phyloP scores from a whole-genome alignment of 2,113 vertebrate genomes.

The Tursiops truncatus region DNA sequence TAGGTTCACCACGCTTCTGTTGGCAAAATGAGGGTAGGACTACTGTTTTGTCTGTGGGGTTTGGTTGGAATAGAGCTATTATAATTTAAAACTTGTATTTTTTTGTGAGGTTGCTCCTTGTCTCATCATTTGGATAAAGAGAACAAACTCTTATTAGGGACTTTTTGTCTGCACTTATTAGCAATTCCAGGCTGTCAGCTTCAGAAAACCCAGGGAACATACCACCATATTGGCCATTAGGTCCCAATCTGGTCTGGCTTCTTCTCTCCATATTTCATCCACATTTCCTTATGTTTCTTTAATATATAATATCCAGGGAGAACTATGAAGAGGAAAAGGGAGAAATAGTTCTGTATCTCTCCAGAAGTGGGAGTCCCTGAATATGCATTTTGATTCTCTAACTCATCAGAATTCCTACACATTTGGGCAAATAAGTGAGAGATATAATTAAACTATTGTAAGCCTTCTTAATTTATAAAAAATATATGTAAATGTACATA shows the following conservation, averaged over 20 bases:
- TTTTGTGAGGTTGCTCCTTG: background rate
- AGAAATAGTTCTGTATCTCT: background rate
- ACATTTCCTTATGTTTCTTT: background rate
- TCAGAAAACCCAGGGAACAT: background rate
- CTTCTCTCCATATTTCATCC: background rate
- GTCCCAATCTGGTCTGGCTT: rapidly evolving
- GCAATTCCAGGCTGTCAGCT: background rate
- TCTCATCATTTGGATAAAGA: background rate
- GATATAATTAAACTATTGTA: background rate
- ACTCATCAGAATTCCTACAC: background rate
- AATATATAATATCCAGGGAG: background rate
- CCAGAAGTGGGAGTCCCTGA: background rate
- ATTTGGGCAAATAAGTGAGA: background rate
- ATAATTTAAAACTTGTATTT: background rate
- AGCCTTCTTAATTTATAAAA: background rate
- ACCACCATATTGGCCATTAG: background rate
- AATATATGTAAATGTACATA: background rate
- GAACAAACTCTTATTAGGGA: background rate
- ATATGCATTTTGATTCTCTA: background rate
- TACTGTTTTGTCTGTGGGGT: background rate
- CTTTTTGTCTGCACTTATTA: background rate
- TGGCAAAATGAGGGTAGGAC: too few relatives aligned
- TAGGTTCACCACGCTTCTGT: background rate
- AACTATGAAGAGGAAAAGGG: background rate
- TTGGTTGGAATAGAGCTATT: background rate